phyloP scores from a whole-genome alignment of 2,888 invertebrate genomes.

The Trisateles emortualis region DNA sequence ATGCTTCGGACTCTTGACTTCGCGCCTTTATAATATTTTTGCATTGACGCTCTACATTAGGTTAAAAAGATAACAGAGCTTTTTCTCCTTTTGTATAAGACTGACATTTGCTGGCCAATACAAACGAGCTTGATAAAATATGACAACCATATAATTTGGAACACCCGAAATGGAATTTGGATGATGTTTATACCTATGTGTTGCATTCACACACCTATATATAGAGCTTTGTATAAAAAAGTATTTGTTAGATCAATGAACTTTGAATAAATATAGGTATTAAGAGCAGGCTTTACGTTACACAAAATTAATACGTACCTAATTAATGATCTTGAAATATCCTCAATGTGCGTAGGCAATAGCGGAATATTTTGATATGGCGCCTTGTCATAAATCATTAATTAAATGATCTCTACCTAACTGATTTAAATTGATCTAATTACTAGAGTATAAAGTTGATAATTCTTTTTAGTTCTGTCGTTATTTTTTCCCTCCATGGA shows the following conservation, averaged over 20 bases:
- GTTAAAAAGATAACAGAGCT: slow-evolving; percentile 82
- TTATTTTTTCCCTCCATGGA: too few species aligned
- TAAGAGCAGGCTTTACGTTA: neutral
- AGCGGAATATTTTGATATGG: too few species aligned
- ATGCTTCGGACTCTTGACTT: slow-evolving; percentile 73
- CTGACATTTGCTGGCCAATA: slow-evolving; percentile 69
- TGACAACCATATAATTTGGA: slow-evolving; percentile 67
- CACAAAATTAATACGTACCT: neutral
- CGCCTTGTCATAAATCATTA: too few species aligned
- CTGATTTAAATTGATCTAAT: too few species aligned
- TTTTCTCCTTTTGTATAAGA: slow-evolving; percentile 78
- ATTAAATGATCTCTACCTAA: too few species aligned
- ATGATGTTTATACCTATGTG: slow-evolving; percentile 64
- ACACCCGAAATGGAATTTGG: slow-evolving; percentile 60
- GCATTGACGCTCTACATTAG: slow-evolving; percentile 79
- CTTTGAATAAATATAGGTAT: slow-evolving; percentile 22
- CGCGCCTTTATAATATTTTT: slow-evolving; percentile 84
- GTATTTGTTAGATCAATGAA: slow-evolving; percentile 64
- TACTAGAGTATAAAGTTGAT: too few species aligned
- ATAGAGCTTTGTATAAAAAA: slow-evolving; percentile 37
- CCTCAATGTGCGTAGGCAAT: too few species aligned
- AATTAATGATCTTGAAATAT: neutral
- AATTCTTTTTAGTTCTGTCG: too few species aligned
- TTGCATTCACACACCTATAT: slow-evolving; percentile 54
- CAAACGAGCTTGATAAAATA: slow-evolving; percentile 70